Conservation (phyloP, 2,797 vertebrate species). For the Tympanoctomys barrerae region DNA sequence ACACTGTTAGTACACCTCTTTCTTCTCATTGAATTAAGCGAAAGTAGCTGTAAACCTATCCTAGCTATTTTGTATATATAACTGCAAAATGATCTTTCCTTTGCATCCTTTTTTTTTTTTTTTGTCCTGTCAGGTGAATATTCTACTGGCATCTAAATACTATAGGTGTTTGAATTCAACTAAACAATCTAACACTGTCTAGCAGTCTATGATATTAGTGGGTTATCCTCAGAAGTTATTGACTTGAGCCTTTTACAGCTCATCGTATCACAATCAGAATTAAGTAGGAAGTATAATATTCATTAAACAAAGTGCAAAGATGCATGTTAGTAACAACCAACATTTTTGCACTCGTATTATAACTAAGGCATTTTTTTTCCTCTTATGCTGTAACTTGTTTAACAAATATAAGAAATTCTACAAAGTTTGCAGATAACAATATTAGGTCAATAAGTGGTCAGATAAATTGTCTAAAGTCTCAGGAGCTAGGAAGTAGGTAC, state of each 20-base stretch:
- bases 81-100: no score
- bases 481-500: background rate
- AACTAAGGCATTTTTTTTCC: background rate
- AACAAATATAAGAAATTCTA: background rate
- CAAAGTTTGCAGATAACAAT: constrained; percentile 15
- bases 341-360: background rate
- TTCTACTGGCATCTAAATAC: no score
- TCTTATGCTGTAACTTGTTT: constrained; percentile 20
- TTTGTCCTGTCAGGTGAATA: no score
- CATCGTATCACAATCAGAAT: background rate
- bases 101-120: no score
- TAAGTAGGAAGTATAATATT: background rate
- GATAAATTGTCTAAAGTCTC: background rate
- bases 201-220: no score
- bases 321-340: background rate
- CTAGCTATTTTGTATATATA: no score
- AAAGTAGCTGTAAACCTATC: no score
- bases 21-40: no score
- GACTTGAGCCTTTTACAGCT: no score
- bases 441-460: background rate
- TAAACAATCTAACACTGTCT: no score
- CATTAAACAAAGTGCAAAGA: constrained; percentile 39
- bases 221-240: background rate
- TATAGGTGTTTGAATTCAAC: no score
- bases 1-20: no score